Percentiles rank a stretch among this genome's conserved stretches.
Evolutionary conservation across 2,113 vertebrate species (phyloP).

Genomic region (Coturnix japonica): DNA sequence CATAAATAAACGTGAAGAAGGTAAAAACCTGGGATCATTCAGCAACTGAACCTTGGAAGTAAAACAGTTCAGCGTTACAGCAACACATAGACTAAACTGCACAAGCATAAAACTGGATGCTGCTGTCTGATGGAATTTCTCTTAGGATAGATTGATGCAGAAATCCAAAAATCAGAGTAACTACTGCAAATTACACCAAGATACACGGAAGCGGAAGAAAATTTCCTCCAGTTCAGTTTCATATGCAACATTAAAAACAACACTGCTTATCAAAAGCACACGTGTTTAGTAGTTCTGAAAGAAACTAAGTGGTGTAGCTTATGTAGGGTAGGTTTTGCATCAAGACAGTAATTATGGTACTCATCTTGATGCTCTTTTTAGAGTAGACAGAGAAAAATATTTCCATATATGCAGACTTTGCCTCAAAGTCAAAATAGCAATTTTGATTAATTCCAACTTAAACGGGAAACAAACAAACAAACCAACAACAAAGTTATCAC

Average conservation of each 20-base stretch:
- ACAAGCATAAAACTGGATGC: background rate
- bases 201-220: background rate
- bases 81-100: background rate
- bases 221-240: background rate
- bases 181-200: background rate
- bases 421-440: background rate
- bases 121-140: background rate
- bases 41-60: background rate
- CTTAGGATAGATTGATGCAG: background rate
- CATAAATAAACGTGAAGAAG: background rate
- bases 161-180: background rate
- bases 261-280: background rate
- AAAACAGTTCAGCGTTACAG: background rate
- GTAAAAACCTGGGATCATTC: background rate
- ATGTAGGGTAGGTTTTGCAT: background rate
- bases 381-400: background rate
- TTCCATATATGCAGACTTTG: accelerated
- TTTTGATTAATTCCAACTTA: background rate
- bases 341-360: background rate
- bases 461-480: background rate
- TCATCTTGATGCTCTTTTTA: background rate
- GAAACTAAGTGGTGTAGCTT: background rate
- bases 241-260: background rate
- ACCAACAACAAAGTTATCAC: background rate
- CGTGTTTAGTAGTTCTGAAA: background rate